Base-by-base conservation (phyloP, 2,888 invertebrate genomes). In the Mythimna ferrago region DNA sequence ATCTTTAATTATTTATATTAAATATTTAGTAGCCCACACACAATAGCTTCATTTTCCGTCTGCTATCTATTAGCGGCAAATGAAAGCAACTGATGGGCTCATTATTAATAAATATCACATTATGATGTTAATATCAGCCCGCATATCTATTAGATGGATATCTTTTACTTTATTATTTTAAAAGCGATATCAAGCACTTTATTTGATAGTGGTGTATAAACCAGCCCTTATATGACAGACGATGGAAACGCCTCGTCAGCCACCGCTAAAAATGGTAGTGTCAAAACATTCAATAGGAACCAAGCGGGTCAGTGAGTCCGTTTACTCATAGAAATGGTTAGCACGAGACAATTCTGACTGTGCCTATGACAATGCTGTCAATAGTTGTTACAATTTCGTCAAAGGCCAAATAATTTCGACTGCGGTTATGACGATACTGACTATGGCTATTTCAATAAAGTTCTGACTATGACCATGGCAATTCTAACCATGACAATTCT, bases 41-140 rank as follows among this genome's bases (percentile, higher is more conserved):
- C 63, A 78, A 73, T 67, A 56, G 51, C 73, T 41, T 35, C 11
- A 26, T 67, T 77, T 56, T 73, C 66, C 26, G 61, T 57, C 9
- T 19, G n/a, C n/a, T 38, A 35, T 73, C 60, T 74, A 48, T 54
- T 19, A 66, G 56, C 26, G 51, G 51, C 78, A 44, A 66, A 73
- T 73, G 60, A 78, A 78, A 78, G 67, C 79, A 53, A 41, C 51
- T 51, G 63, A 78, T n/a, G 66, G 14, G 41, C 38, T 54, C 19
- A 64, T 66, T 38, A 63, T 73, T 64, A 62, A 78, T 79, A 78
- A 78, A 73, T 57, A 57, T 60, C 61, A 38, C 74, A 73, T 79
- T 79, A 78, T 54, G n/a, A 73, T 68, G 74, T 73, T 68, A 78
- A 78, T 79, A 66, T 57, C 4, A 62, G 57, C 26, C 68, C 32